A percentile compares a stretch with the other conserved stretches of the same genome.
Evolutionary conservation across 2,113 vertebrate genomes (phyloP).

Genomic region (Okapia johnstoni): DNA sequence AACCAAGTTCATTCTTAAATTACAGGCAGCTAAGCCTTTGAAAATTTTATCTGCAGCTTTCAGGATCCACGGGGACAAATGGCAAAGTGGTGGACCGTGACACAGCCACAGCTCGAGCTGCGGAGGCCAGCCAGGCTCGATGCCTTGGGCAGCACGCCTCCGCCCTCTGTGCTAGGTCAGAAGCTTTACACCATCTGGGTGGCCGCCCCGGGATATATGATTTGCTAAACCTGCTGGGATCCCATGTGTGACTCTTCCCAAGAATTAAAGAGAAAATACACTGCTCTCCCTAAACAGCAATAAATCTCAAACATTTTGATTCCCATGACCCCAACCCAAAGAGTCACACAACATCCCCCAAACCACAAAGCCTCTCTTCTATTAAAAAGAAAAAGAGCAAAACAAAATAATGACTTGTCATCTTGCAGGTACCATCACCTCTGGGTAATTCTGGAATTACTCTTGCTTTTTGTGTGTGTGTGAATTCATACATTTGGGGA

Average conservation of each 20-base stretch:
- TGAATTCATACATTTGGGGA: not conserved
- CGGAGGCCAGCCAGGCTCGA: not conserved
- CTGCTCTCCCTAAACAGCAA: not conserved
- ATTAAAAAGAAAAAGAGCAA: not conserved
- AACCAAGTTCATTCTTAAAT: slow-evolving; percentile 63
- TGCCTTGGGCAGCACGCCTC: not conserved
- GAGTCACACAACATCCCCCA: not conserved
- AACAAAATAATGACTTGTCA: not conserved
- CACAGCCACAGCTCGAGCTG: not conserved
- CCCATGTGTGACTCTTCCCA: slow-evolving; percentile 1
- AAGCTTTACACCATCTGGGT: not conserved
- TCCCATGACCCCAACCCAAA: not conserved
- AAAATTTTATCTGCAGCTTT: slow-evolving; percentile 62
- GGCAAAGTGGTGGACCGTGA: slow-evolving; percentile 30
- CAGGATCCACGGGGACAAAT: slow-evolving; percentile 52
- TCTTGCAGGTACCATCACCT: not conserved
- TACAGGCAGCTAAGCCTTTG: slow-evolving; percentile 41
- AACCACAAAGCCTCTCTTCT: not conserved
- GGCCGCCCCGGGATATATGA: not conserved
- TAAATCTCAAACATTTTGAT: slow-evolving; percentile 20
- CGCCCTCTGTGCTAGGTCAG: not conserved
- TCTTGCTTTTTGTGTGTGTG: not conserved
- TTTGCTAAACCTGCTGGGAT: not conserved
- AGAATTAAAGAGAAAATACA: slow-evolving; percentile 13
- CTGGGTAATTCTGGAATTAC: not conserved